Base-by-base conservation (phyloP, 2,888 invertebrate genomes). In the Oeneis ivallda region DNA sequence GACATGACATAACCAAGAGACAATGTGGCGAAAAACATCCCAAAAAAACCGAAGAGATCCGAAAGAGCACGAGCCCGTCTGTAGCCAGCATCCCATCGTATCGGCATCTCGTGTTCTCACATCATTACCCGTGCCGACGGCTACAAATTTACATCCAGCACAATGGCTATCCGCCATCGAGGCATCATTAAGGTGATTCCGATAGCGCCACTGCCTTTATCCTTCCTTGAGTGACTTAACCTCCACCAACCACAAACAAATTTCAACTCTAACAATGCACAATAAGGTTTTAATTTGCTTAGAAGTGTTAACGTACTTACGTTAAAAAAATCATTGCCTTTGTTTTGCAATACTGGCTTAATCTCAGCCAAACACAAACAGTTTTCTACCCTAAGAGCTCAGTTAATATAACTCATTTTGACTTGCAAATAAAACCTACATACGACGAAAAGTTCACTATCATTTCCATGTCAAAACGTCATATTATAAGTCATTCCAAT, bases 131-230 rank as follows among this genome's bases (percentile, higher is more conserved):
- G 87, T 90, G 91, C 92, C 91, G 91, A 91, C 91, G 90, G 90
- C 90, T 90, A 92, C 92, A 92, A 91, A 91, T 91, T 92, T 92
- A 91, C 91, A 92, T 91, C 91, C 90, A 88, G 87, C 91, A 92
- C 92, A 91, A 92, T 92, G 90, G 91, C 89, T 90, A 91, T 92
- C 90, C 91, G 87, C 87, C 90, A 91, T 92, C 92, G 90, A 90
- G 91, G 91, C 91, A 92, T 92, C 92, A 92, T 92, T 92, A 92
- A 91, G 90, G 92, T 92, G 91, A 92, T 92, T 90, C 89, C 87
- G 91, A 92, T 91, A 92, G 91, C 91, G 91, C 91, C 91, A 87
- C 84, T 77, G 78, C 73, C 76, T 71, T 72, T 76, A 71, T 79
- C 72, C 69, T 72, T 26, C 1, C 57, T 74, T 73, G 76, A 87